phyloP scores from a whole-genome alignment of 2,888 invertebrate species.

The Orchesella flavescens region DNA sequence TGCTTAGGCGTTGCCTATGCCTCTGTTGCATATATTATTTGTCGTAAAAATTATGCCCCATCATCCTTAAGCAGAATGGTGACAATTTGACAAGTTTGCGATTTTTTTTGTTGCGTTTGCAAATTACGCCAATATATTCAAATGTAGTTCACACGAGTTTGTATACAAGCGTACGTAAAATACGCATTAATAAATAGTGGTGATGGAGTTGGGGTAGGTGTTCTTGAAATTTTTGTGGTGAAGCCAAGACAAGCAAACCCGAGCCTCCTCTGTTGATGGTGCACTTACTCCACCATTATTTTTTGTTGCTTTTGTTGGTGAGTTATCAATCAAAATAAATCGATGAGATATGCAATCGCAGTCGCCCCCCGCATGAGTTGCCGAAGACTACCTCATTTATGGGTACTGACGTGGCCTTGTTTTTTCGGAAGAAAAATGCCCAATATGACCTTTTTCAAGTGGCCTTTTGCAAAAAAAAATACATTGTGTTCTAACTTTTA shows the following conservation, averaged over 20 bases:
- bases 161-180: not conserved
- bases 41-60: slow-evolving; percentile 25
- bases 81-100: slow-evolving; percentile 25
- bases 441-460: slow-evolving; percentile 45
- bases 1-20: slow-evolving; percentile 28
- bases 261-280: too few relatives aligned
- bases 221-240: not conserved
- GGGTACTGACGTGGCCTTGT: slow-evolving; percentile 22
- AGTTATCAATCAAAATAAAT: slow-evolving; percentile 45
- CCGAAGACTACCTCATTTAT: not conserved
- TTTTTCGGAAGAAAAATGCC: slow-evolving; percentile 38
- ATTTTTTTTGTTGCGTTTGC: slow-evolving; percentile 7
- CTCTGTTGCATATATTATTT: not conserved
- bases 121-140: slow-evolving; percentile 1
- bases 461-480: not conserved
- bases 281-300: not conserved
- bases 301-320: not conserved
- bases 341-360: slow-evolving; percentile 10
- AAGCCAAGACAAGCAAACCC: too few relatives aligned
- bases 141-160: slow-evolving; percentile 33
- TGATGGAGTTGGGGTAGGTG: slow-evolving; percentile 5
- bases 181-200: not conserved
- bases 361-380: not conserved
- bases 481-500: too few relatives aligned
- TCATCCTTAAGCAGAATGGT: slow-evolving; percentile 26